Evolutionary conservation across 1,140 invertebrate genomes (phyloP), one percentile per base, ranked within the genome.

Genomic region (Apocrypta bakeri): DNA sequence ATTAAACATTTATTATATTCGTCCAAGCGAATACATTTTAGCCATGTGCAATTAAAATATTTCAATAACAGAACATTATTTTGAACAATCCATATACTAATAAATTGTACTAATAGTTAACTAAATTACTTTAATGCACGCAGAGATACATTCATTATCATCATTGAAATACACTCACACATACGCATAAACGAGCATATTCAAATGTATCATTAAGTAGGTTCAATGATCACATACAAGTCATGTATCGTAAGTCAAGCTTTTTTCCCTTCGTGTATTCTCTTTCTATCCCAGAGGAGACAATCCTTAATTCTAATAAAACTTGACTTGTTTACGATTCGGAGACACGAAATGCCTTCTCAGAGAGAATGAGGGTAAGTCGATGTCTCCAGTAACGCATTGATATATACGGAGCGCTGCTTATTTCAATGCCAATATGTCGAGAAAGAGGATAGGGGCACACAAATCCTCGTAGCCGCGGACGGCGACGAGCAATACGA

Each of bases 281-380:
- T 17, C 33, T 24, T 31, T 64, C 56, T 64, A 0, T 75, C 40
- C 42, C 31, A 61, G 6, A 64, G 73, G 24, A 82, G 33, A 24
- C 29, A 24, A 48, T 31, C 66, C 73, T 82, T 48, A 69, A 76
- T 82, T 69, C 64, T 74, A 82, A 76, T 82, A 68, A 76, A 76
- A 69, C 33, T 82, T 76, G 73, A 66, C 73, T 82, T 76, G 42
- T 77, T 71, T 82, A 75, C 72, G 75, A 76, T 69, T 77, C 75
- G 66, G 31, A 33, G 75, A 71, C 40, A 77, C 29, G 31, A 29
- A 76, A 77, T 75, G 37, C 40, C 68, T 66, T 17, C 40, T 77
- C 33, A 21, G 29, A 56, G 63, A 40, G 27, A 72, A 82, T 71
- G 64, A 71, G 74, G 74, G 64, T 82, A 71, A 77, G 80, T 66